Evolutionary conservation across 2,113 vertebrate genomes (phyloP).

Genomic region (Falco punctatus): DNA sequence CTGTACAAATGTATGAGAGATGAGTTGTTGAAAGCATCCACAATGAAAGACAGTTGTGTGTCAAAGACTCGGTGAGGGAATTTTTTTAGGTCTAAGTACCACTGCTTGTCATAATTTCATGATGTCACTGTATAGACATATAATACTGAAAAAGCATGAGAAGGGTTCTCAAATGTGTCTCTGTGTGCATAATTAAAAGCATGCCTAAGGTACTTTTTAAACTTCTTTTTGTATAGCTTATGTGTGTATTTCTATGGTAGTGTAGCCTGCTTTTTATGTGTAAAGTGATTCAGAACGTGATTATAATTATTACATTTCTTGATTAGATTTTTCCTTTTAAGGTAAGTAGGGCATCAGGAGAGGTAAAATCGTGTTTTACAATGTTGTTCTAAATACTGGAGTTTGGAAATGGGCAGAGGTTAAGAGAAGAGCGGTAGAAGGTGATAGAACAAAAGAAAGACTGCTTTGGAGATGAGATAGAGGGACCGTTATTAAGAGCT

Average conservation of each 20-base stretch:
- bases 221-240: neutral
- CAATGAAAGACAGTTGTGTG: neutral
- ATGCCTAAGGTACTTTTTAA: neutral
- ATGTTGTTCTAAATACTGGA: neutral
- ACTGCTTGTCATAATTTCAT: neutral
- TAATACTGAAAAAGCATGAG: neutral
- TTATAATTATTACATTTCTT: neutral
- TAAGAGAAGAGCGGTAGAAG: neutral
- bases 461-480: neutral
- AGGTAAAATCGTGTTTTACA: neutral
- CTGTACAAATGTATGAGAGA: fast-evolving
- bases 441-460: neutral
- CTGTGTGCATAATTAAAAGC: neutral
- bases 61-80: neutral
- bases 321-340: neutral
- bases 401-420: neutral
- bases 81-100: neutral
- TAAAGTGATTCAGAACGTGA: neutral
- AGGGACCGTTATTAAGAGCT: neutral
- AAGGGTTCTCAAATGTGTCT: neutral
- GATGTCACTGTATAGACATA: neutral
- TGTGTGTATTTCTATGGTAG: neutral
- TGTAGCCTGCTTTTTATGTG: neutral
- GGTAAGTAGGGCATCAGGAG: neutral
- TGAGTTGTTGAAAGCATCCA: neutral